A percentile compares a stretch with the other conserved stretches of the same genome.
These are phyloP conservation scores for Brachionus manjavacas DNA, from an alignment of 1,140 invertebrate species.

Conservation along the genomic window DNA sequence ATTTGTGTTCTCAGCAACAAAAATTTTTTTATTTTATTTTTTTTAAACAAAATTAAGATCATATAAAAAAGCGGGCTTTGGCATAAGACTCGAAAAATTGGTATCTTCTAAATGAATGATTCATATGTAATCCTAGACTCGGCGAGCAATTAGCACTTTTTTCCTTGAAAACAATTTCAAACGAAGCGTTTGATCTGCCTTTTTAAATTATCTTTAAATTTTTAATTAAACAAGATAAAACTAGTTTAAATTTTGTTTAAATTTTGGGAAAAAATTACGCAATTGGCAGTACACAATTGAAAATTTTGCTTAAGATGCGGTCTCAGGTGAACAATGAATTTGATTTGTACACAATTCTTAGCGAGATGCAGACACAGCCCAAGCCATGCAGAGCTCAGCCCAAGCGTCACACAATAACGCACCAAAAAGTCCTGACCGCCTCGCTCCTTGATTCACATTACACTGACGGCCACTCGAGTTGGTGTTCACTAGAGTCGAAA, in stretches of 20 bases:
- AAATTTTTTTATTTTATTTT: not conserved
- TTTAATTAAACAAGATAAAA: not conserved
- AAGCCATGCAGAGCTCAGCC: not conserved
- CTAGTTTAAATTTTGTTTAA: not conserved
- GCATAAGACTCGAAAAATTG: not conserved
- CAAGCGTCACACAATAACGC: not conserved
- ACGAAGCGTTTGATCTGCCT: not conserved
- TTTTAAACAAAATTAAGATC: not conserved
- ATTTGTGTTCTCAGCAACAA: too few relatives aligned
- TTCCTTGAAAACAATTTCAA: not conserved
- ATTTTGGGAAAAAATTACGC: not conserved
- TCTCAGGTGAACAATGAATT: not conserved
- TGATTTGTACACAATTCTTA: not conserved
- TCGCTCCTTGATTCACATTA: conserved; percentile 2
- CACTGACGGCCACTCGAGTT: not conserved
- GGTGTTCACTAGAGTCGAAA: not conserved
- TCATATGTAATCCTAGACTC: not conserved
- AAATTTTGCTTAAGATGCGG: not conserved
- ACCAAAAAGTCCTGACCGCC: conserved; percentile 6
- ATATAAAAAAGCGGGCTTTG: not conserved
- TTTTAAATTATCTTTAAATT: not conserved
- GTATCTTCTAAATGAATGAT: not conserved
- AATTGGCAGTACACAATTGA: not conserved
- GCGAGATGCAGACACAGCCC: not conserved
- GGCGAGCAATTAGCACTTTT: not conserved